Evolutionary conservation across 2,888 invertebrate species (phyloP), one percentile per base, ranked within the genome.

Genomic region (Polydesmus complanatus): DNA sequence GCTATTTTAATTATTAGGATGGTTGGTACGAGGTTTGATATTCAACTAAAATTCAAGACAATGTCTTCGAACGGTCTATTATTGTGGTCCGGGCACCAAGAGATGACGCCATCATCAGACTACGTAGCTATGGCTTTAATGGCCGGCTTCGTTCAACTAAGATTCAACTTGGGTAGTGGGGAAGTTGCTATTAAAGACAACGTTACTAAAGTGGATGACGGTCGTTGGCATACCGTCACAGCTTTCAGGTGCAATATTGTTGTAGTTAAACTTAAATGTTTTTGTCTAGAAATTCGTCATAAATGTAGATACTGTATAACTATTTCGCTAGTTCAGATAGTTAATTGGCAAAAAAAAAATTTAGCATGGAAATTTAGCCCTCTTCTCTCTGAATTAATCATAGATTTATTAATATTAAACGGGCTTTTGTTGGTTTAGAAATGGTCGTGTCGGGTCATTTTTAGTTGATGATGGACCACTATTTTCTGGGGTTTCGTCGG

Each of bases 381-480:
- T 8, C 5, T 14, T 37, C 37, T 8, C 14, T 37, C 37, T 37
- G 8, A 37, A 8, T 37, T 37, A 37, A 8, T 37, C 14, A 37
- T 37, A 8, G 5, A 8, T 37, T 37, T 37, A 37, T 37, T 37
- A 37, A 8, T 8, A 37, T 37, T 8, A 37, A n/a, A n/a, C n/a
- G n/a, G n/a, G 27, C 2, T 3, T 56, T 3, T 3, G n/a, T 56
- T 2, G n/a, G 72, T 75, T 27, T 73, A 92, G 92, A 72, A 87
- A 88, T 72, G 83, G 86, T 67, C 88, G 88, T 74, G 85, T 88
- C 66, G 91, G 91, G 8, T 84, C 86, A 26, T 75, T 95, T 58
- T 85, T 88, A 68, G 87, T 95, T n/a, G 94, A 95, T 74, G 88
- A 88, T 54, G 82, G 87, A 58, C 85, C 86, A 58, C 84, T 87